phyloP scores from a whole-genome alignment of 1,140 invertebrate species.

The Monochamus saltuarius region DNA sequence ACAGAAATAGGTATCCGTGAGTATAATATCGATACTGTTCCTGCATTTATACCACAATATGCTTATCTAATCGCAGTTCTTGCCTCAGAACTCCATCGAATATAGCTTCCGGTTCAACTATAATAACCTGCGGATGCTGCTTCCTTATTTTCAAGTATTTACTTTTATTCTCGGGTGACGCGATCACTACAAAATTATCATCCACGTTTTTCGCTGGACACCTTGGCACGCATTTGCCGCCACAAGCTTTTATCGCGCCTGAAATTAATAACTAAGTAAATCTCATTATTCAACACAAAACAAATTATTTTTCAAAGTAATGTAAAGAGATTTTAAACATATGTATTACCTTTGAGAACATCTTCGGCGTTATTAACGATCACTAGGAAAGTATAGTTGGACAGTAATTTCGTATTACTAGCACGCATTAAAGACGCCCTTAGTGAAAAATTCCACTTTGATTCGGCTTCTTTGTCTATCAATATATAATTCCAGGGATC shows the following conservation, averaged over 20 bases:
- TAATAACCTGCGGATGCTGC: slow-evolving; percentile 44
- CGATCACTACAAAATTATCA: slow-evolving; percentile 39
- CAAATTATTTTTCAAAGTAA: no score
- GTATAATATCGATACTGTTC: no score
- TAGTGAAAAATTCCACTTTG: slow-evolving; percentile 54
- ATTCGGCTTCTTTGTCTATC: slow-evolving; percentile 52
- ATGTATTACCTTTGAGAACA: slow-evolving; percentile 45
- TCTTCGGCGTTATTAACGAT: slow-evolving; percentile 35
- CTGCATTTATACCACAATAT: slow-evolving; percentile 17
- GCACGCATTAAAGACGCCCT: slow-evolving; percentile 47
- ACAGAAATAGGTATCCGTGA: no score
- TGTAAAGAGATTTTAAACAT: slow-evolving; percentile 3
- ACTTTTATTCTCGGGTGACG: slow-evolving; percentile 33
- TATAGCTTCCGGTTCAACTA: slow-evolving; percentile 55
- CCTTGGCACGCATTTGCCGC: slow-evolving; percentile 42
- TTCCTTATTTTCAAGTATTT: slow-evolving; percentile 43
- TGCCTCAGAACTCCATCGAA: slow-evolving; percentile 55
- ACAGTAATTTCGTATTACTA: slow-evolving; percentile 37
- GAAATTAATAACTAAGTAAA: slow-evolving; percentile 22
- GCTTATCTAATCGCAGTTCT: slow-evolving; percentile 45
- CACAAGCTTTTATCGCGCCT: slow-evolving; percentile 46
- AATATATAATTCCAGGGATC: slow-evolving; percentile 58
- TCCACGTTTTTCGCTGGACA: slow-evolving; percentile 26
- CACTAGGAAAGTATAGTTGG: slow-evolving; percentile 38
- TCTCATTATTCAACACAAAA: no score